Conservation (phyloP, 2,113 vertebrate species). For the Brachypteracias leptosomus region DNA sequence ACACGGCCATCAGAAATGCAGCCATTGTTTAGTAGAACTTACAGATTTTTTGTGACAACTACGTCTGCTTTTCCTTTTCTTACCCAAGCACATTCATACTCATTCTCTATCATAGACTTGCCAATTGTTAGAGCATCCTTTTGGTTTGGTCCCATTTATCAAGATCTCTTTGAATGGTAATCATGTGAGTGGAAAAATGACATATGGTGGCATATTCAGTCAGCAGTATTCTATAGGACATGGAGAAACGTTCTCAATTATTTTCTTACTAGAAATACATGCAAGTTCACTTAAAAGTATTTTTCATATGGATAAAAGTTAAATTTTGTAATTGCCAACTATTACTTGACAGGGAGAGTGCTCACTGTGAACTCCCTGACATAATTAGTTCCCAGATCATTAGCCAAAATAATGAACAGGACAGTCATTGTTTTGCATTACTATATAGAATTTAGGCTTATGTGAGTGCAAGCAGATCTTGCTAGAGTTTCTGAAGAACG, state of each 20-base stretch:
- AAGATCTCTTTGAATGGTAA: neutral
- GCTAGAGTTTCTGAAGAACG: neutral
- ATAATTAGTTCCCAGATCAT: neutral
- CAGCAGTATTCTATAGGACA: neutral
- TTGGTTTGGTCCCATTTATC: conserved; percentile 13
- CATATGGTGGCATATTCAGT: neutral
- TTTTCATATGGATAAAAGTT: neutral
- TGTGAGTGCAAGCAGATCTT: neutral
- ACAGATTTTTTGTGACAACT: neutral
- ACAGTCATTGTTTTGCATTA: conserved; percentile 11
- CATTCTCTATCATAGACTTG: neutral
- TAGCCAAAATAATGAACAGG: conserved; percentile 7
- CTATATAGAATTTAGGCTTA: neutral
- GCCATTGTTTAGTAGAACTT: neutral
- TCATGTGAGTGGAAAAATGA: neutral
- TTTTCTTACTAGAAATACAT: neutral
- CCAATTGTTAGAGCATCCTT: neutral
- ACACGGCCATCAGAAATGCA: neutral
- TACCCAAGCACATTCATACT: neutral
- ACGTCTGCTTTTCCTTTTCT: conserved; percentile 18
- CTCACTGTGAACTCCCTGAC: neutral
- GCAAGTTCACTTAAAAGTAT: neutral
- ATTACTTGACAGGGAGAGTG: neutral
- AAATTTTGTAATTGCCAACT: neutral
- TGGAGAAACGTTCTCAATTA: neutral